Conservation (phyloP, 2,888 invertebrate species). For the Tenthredo mesomela region DNA sequence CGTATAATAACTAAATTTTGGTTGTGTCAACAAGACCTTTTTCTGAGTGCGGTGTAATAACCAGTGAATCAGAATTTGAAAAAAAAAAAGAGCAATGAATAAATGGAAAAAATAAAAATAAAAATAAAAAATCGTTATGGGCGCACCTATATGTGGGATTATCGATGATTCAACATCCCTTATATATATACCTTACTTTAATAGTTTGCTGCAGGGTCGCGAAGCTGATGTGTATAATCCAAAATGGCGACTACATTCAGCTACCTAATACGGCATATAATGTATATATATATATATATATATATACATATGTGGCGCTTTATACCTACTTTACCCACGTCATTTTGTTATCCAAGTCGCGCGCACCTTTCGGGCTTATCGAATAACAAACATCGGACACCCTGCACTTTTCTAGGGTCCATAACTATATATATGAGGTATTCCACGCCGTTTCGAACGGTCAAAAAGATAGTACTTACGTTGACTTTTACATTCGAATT, state of each 20-base stretch:
- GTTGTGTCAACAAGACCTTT: too few relatives aligned
- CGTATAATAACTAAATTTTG: too few relatives aligned
- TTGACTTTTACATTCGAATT: too few relatives aligned
- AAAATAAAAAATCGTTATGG: slow-evolving; percentile 32
- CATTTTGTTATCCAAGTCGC: slow-evolving; percentile 47
- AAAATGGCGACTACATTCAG: background rate
- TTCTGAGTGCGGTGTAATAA: background rate
- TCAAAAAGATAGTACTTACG: too few relatives aligned
- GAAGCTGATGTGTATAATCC: background rate
- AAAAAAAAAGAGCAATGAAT: slow-evolving; percentile 54
- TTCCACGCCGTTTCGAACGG: too few relatives aligned
- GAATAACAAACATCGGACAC: slow-evolving; percentile 70
- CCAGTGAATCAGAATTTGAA: background rate
- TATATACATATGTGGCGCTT: background rate
- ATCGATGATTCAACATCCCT: background rate
- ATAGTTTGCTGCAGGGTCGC: background rate
- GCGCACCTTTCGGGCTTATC: slow-evolving; percentile 68
- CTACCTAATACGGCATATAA: background rate
- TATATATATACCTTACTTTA: background rate
- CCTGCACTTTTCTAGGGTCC: slow-evolving; percentile 54
- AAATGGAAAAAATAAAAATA: slow-evolving; percentile 52
- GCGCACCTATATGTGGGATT: background rate
- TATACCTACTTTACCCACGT: background rate
- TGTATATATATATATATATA: background rate
- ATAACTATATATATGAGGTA: background rate